Conservation (phyloP, 2,888 invertebrate species). For the Drosophila birchii region DNA sequence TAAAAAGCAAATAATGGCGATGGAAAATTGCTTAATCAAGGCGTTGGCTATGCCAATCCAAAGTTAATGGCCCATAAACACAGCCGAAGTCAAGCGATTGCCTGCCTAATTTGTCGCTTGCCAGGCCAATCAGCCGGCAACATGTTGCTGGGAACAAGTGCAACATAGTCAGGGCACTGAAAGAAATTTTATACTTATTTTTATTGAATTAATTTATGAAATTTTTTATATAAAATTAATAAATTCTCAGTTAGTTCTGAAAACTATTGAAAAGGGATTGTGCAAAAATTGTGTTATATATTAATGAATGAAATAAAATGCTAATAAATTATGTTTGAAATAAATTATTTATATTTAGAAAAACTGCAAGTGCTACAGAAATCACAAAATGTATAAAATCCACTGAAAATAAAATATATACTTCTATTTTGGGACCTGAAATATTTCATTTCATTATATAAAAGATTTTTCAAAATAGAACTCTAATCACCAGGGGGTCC, state of each 20-base stretch:
- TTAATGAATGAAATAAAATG: too few relatives aligned
- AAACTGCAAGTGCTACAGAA: too few relatives aligned
- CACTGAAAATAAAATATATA: too few relatives aligned
- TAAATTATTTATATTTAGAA: too few relatives aligned
- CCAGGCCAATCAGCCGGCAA: constrained; percentile 72
- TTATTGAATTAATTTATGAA: neutral
- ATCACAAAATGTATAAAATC: too few relatives aligned
- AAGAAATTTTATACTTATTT: neutral
- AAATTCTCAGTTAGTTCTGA: neutral
- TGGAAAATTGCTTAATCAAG: constrained; percentile 73
- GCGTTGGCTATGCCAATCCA: constrained; percentile 64
- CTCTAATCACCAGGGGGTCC: neutral
- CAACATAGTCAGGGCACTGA: constrained; percentile 37
- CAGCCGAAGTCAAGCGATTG: constrained; percentile 72
- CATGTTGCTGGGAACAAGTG: constrained; percentile 71
- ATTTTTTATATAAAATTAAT: neutral
- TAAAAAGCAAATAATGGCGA: constrained; percentile 15
- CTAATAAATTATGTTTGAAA: too few relatives aligned
- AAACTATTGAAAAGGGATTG: neutral
- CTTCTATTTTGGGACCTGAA: too few relatives aligned
- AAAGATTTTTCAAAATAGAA: neutral
- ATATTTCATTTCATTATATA: neutral
- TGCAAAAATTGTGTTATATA: neutral
- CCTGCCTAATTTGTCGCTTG: constrained; percentile 75
- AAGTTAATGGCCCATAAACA: constrained; percentile 74